Percentiles rank a stretch among this genome's conserved stretches.
Evolutionary conservation across 92 coral and sea anemone species (phyloP).

Genomic region (Pocillopora grandis): DNA sequence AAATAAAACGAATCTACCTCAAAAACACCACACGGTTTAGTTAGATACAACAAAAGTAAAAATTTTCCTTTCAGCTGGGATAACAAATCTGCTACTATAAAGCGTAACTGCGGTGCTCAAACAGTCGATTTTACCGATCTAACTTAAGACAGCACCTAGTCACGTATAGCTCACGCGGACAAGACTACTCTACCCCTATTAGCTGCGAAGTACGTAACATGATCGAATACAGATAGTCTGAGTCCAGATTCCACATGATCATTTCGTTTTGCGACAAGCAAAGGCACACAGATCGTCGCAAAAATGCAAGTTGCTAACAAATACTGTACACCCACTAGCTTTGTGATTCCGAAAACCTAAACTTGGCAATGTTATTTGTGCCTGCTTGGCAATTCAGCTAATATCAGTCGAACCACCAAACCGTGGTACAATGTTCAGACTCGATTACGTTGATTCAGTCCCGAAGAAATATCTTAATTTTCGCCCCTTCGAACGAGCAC

Average conservation of each 20-base stretch:
- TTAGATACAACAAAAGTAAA: background rate
- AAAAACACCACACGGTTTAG: background rate
- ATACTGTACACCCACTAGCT: constrained; percentile 11
- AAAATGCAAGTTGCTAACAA: constrained; percentile 14
- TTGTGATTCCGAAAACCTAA: constrained; percentile 26
- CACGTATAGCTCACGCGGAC: constrained; percentile 46
- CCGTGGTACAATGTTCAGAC: constrained; percentile 18
- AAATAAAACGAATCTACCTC: constrained; percentile 23
- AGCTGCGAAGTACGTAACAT: constrained; percentile 28
- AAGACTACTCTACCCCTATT: background rate
- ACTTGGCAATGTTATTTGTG: constrained; percentile 32
- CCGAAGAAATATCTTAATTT: background rate
- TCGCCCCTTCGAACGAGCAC: constrained; percentile 28
- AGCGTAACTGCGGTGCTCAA: background rate
- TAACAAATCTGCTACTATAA: background rate
- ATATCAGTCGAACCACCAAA: constrained; percentile 38
- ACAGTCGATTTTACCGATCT: constrained; percentile 5
- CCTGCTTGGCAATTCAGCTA: constrained; percentile 26
- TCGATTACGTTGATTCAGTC: constrained; percentile 38
- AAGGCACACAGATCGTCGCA: constrained; percentile 31
- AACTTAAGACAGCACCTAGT: constrained; percentile 13
- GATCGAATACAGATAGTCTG: constrained; percentile 22
- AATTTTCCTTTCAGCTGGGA: constrained; percentile 3
- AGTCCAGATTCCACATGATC: constrained; percentile 48
- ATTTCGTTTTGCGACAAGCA: constrained; percentile 40